Evolutionary conservation across 2,888 invertebrate species (phyloP).

Genomic region (Eurois occulta): DNA sequence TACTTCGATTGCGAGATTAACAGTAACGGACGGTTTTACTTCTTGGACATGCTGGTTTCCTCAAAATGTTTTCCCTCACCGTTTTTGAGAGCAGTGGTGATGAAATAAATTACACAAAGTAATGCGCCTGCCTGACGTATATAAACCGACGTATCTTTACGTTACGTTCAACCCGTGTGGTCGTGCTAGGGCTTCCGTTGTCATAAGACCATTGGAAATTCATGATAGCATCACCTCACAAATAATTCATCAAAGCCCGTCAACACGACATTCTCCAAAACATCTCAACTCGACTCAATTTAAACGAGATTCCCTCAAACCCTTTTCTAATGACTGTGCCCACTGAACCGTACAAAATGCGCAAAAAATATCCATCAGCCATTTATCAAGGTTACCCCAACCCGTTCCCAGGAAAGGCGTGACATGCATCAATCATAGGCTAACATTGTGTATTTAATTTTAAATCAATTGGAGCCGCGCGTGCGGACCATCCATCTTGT

Average conservation of each 20-base stretch:
- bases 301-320: conserved; percentile 42
- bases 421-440: conserved; percentile 85
- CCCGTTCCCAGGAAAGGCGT: conserved; percentile 84
- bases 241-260: not conserved
- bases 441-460: conserved; percentile 84
- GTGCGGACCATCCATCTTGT: conserved; percentile 87
- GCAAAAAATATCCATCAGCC: conserved; percentile 67
- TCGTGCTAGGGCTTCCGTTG: too few relatives aligned
- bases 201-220: not conserved
- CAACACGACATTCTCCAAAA: conserved; percentile 7
- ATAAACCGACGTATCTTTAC: too few relatives aligned
- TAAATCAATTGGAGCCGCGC: conserved; percentile 89
- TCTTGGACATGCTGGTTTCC: too few relatives aligned
- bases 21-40: too few relatives aligned
- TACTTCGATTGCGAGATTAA: too few relatives aligned
- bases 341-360: conserved; percentile 67
- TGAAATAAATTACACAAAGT: too few relatives aligned
- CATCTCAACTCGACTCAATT: conserved; percentile 24
- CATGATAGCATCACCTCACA: not conserved
- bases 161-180: too few relatives aligned
- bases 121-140: too few relatives aligned
- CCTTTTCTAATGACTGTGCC: conserved; percentile 67
- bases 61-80: too few relatives aligned
- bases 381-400: conserved; percentile 77
- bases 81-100: too few relatives aligned